A percentile compares a stretch with the other conserved stretches of the same genome.
Conservation (phyloP, 2,888 invertebrate genomes). For the Caenorhabditis sp. region DNA sequence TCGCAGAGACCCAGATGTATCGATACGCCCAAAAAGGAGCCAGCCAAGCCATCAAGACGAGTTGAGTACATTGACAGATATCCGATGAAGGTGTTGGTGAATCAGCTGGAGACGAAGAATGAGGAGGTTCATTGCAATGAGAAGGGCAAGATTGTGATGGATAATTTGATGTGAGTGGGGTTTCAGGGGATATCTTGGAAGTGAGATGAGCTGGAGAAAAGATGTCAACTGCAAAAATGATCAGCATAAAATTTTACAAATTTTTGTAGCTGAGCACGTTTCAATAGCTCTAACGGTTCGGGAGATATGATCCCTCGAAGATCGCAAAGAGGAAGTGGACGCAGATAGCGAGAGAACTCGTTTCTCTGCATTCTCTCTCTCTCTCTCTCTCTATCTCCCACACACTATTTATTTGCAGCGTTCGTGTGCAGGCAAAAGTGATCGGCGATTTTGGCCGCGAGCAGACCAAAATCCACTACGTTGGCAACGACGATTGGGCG, state of each 20-base stretch:
- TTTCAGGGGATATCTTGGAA: background rate
- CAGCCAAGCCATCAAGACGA: background rate
- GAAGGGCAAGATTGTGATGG: background rate
- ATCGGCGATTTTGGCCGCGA: no score
- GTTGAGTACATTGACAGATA: constrained; percentile 2
- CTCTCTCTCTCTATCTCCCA: no score
- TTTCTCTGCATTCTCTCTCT: no score
- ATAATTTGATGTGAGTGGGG: constrained; percentile 3
- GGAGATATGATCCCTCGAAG: background rate
- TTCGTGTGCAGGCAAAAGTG: no score
- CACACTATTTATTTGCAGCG: no score
- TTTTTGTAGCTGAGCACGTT: background rate
- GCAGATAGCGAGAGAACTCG: no score
- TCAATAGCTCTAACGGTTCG: background rate
- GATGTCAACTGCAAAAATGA: background rate
- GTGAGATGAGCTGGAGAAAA: background rate
- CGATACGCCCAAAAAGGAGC: no score
- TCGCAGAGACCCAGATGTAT: no score
- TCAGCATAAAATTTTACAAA: background rate
- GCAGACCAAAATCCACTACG: no score
- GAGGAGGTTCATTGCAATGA: background rate
- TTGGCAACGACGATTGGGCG: no score
- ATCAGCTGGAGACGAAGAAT: background rate
- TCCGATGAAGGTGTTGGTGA: background rate
- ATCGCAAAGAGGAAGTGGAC: no score